These are phyloP conservation scores for Eupithecia vulgata DNA, from an alignment of 2,888 invertebrate genomes.

Conservation along the genomic window DNA sequence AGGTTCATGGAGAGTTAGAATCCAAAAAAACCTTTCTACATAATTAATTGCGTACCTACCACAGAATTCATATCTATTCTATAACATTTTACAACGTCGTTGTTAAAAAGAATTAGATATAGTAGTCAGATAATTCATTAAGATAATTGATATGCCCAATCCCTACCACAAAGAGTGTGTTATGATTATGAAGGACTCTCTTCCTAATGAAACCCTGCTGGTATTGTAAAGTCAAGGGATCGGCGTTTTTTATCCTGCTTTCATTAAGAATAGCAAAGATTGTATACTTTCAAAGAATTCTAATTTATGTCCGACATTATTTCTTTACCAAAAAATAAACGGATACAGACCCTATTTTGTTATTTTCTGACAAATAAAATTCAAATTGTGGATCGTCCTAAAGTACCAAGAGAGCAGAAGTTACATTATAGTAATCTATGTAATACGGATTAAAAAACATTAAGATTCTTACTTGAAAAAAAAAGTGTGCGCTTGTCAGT, in stretches of 20 bases:
- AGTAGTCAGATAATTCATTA: conserved; percentile 5
- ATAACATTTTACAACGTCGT: not conserved
- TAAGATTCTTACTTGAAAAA: too few species aligned
- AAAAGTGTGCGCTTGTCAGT: too few species aligned
- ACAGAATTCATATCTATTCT: not conserved
- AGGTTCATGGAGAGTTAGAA: not conserved
- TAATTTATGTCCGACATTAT: not conserved
- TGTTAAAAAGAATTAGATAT: not conserved
- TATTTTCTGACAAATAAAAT: not conserved
- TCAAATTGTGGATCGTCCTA: too few species aligned
- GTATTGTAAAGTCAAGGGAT: conserved; percentile 8
- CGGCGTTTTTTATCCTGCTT: not conserved
- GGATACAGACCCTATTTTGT: not conserved
- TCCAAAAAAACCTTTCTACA: not conserved
- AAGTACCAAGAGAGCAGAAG: too few species aligned
- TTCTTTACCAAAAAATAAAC: not conserved
- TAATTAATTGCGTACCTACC: not conserved
- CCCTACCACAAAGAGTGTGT: conserved; percentile 7
- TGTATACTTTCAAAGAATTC: not conserved
- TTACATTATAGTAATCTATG: too few species aligned
- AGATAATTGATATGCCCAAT: conserved; percentile 5
- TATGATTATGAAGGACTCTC: not conserved
- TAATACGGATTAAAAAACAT: too few species aligned
- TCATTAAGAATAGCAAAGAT: not conserved
- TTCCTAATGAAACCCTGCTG: conserved; percentile 9